Evolutionary conservation across 2,797 vertebrate species (phyloP).

Genomic region (Allobates femoralis): DNA sequence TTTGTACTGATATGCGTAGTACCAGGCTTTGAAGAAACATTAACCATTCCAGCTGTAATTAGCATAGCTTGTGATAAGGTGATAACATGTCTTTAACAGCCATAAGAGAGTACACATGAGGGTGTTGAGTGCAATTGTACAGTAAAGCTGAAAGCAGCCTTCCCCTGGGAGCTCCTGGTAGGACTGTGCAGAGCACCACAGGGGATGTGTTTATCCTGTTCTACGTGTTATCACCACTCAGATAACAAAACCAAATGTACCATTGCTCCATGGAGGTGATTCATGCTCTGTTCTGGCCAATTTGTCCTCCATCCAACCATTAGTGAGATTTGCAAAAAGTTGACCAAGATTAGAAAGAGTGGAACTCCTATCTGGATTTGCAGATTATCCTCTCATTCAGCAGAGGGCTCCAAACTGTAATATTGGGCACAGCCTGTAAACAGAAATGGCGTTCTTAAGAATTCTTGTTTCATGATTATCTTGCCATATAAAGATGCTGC

Average conservation of each 20-base stretch:
- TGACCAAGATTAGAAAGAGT: too few species aligned
- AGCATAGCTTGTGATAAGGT: constrained; percentile 30
- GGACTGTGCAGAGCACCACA: background rate
- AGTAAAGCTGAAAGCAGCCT: background rate
- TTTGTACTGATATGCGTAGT: background rate
- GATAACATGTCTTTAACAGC: constrained; percentile 12
- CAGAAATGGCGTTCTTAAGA: too few species aligned
- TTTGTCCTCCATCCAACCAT: background rate
- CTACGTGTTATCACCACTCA: constrained; percentile 12
- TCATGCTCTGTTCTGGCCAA: background rate
- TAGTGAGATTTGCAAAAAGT: background rate
- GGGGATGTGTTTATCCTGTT: constrained; percentile 19
- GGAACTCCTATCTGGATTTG: too few species aligned
- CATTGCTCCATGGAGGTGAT: background rate
- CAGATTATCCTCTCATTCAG: too few species aligned
- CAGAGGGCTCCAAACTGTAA: too few species aligned
- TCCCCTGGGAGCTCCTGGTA: background rate
- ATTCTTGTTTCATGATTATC: too few species aligned
- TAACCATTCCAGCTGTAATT: background rate
- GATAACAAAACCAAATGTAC: constrained; percentile 30
- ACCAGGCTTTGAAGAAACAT: constrained; percentile 3
- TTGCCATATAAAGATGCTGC: too few species aligned
- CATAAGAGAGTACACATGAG: constrained; percentile 22
- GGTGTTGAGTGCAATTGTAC: constrained; percentile 25
- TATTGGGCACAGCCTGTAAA: too few species aligned